Conservation (phyloP, 2,797 vertebrate species). For the Synanceia verrucosa region DNA sequence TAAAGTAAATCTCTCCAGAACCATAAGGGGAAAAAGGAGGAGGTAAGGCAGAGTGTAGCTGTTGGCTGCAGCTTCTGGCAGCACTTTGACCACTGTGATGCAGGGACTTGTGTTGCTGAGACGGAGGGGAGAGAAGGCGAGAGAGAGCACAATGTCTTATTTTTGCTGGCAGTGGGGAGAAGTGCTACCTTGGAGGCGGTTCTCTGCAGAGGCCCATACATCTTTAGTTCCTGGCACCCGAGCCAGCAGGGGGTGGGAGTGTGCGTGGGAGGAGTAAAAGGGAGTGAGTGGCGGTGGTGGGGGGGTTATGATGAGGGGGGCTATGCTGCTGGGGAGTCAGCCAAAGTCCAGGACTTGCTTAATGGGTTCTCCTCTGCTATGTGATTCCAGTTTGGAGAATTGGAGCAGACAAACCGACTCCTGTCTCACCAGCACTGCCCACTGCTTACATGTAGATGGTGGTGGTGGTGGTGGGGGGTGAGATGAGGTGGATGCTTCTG, state of each 20-base stretch:
- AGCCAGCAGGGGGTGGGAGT: constrained; percentile 41
- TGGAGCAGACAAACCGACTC: constrained; percentile 78
- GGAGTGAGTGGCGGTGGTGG: constrained; percentile 13
- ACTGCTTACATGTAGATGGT: constrained; percentile 23
- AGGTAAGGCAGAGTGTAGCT: constrained; percentile 69
- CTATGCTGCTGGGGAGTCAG: constrained; percentile 80
- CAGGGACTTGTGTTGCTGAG: constrained; percentile 55
- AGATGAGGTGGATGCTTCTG: constrained; percentile 10
- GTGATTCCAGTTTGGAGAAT: constrained; percentile 71
- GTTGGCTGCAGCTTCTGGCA: constrained; percentile 78
- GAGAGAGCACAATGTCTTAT: constrained; percentile 72
- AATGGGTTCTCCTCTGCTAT: constrained; percentile 72
- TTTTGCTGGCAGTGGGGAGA: constrained; percentile 77
- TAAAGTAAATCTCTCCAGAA: constrained; percentile 57
- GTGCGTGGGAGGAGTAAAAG: constrained; percentile 55
- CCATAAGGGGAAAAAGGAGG: background rate
- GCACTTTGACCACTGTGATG: constrained; percentile 58
- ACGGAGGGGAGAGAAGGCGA: constrained; percentile 23
- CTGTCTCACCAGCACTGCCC: constrained; percentile 56
- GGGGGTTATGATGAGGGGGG: constrained; percentile 41
- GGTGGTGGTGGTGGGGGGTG: background rate
- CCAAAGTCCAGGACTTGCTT: constrained; percentile 81
- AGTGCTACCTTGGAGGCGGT: constrained; percentile 72
- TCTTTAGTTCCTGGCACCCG: constrained; percentile 76
- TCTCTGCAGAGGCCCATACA: constrained; percentile 71